Evolutionary conservation across 1,140 invertebrate genomes (phyloP), one percentile per base, ranked within the genome.

Genomic region (Coelopa frigida): DNA sequence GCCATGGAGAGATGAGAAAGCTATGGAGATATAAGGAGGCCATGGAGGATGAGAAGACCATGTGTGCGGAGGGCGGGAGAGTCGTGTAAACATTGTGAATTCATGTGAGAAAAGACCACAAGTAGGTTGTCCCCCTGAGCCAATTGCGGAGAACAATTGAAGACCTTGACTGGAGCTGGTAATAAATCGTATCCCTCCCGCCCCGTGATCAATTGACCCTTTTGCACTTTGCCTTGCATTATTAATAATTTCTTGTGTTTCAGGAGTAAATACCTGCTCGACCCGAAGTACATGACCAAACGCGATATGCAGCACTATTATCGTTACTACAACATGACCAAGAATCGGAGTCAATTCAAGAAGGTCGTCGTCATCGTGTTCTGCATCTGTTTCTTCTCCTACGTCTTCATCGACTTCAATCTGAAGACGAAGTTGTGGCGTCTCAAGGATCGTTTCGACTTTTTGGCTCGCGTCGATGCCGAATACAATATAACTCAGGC

Each of bases 261-360:
- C 54, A 66, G 63, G 33, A 56, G 58, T 46, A 66, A 66, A 49
- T 66, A 66, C 29, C 50, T 66, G 29, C 44, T 66, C 50, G 62
- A 66, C 44, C 58, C 63, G 0, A 63, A 66, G 17, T 66, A 66
- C 31, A 63, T 66, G 62, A 66, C 58, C 0, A 66, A 66, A 37
- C 46, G 60, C 4, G 63, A 67, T 29, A 32, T 66, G 14, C 58
- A 66, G 48, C 58, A 63, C 15, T 66, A 66, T 36, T 63, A 67
- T 47, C 58, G 58, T 14, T 63, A 67, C 29, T 59, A 61, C 39
- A 61, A 56, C 39, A 57, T 62, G 54, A 56, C 54, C 7, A 63
- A 55, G 37, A 51, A 52, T 17, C 62, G 55, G 5, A 44, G 56
- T 6, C 60, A 67, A 17, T 67, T 61, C 44, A 67, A 67, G 26